These are phyloP conservation scores for Zapus hudsonius DNA, from an alignment of 2,113 vertebrate genomes.

Conservation along the genomic window DNA sequence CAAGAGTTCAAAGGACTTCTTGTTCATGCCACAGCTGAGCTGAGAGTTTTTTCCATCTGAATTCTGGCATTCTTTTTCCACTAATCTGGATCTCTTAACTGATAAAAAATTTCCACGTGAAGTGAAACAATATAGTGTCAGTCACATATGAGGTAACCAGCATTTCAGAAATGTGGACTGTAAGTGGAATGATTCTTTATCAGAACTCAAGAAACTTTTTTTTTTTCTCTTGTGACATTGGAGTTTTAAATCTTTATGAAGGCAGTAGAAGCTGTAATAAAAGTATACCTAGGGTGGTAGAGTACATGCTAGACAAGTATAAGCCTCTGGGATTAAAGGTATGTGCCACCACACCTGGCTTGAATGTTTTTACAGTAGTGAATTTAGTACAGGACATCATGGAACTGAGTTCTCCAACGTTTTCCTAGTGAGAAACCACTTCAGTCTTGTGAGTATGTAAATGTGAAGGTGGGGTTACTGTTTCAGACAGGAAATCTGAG, in stretches of 20 bases:
- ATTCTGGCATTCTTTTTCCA: slow-evolving; percentile 8
- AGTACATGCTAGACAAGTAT: no score
- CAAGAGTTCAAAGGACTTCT: neutral
- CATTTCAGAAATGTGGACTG: neutral
- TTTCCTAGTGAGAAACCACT: neutral
- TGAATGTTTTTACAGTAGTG: neutral
- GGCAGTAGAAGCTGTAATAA: neutral
- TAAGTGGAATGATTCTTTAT: neutral
- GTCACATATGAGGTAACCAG: neutral
- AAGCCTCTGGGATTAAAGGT: no score
- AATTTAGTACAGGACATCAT: neutral
- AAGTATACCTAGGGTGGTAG: neutral
- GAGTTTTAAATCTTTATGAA: slow-evolving; percentile 35
- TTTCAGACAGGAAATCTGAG: slow-evolving; percentile 4
- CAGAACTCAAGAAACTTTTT: neutral
- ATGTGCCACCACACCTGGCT: no score
- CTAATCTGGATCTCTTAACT: neutral
- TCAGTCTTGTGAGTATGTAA: neutral
- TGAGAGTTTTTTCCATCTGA: slow-evolving; percentile 18
- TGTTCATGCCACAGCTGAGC: neutral
- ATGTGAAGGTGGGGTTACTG: neutral
- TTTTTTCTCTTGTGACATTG: neutral
- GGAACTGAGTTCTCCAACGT: neutral
- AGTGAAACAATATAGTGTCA: neutral
- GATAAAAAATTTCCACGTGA: neutral